Percentiles rank a stretch among this genome's conserved stretches.
Conservation (phyloP, 2,797 vertebrate genomes). For the Potorous gilbertii region DNA sequence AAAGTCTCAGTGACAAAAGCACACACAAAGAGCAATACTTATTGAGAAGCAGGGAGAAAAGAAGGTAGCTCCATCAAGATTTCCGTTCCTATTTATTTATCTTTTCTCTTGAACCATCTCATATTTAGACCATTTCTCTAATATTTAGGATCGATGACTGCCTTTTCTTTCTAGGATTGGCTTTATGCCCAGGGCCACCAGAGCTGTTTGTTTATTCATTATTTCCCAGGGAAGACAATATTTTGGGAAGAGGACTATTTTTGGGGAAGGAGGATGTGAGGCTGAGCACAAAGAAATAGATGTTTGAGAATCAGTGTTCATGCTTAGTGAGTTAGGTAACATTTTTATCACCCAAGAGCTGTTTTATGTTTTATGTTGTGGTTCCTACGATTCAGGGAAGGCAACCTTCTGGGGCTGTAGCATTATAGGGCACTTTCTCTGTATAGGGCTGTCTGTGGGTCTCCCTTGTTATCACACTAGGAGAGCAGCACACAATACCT, state of each 20-base stretch:
- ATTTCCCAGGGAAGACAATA: slow-evolving; percentile 54
- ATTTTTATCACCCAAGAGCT: neutral
- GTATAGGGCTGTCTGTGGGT: neutral
- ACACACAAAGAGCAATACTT: slow-evolving; percentile 38
- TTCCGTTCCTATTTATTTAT: slow-evolving; percentile 61
- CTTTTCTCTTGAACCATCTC: slow-evolving; percentile 66
- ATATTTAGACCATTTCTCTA: slow-evolving; percentile 68
- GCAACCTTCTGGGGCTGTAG: neutral
- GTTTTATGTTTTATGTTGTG: neutral
- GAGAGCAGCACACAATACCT: slow-evolving; percentile 30
- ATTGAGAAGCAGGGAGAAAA: slow-evolving; percentile 33
- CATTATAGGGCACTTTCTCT: slow-evolving; percentile 45
- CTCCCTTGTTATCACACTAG: neutral
- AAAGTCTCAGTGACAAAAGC: slow-evolving; percentile 41
- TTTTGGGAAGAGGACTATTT: slow-evolving; percentile 56
- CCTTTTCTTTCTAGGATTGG: slow-evolving; percentile 54
- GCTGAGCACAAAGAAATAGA: neutral
- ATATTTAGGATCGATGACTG: slow-evolving; percentile 66
- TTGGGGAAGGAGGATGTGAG: slow-evolving; percentile 18
- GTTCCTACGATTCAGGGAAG: neutral
- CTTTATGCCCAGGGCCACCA: slow-evolving; percentile 52
- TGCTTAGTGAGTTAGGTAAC: neutral
- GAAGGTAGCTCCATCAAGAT: slow-evolving; percentile 52
- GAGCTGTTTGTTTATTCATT: slow-evolving; percentile 40
- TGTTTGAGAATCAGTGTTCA: neutral